Base-by-base conservation (phyloP, 2,888 invertebrate species). In the Crepidodera aurea region DNA sequence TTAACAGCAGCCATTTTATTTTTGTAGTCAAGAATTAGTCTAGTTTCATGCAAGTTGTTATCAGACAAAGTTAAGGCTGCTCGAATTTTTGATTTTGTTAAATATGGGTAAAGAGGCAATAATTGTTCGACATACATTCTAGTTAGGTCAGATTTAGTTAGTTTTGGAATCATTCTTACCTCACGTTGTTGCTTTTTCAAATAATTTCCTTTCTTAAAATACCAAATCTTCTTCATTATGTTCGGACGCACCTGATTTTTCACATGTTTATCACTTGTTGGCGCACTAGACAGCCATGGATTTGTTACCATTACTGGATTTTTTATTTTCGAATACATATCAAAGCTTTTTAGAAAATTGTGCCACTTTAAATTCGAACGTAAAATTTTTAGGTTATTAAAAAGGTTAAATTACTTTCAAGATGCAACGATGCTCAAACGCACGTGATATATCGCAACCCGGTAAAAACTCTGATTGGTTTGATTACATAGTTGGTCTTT, bases 21-120 rank as follows among this genome's bases (percentile, higher is more conserved):
- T 51, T 65, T 65, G 10, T 57, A 22, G 27, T 67, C 67, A 29
- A 67, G 60, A 1, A 67, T 6, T 34, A 67, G 29, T 2, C 62
- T 54, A 25, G 63, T 55, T 56, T 67, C 58, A 48, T 67, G 61
- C 55, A 67, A 13, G 27, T 67, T 62, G 53, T 67, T 67, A 13
- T 67, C 59, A 2, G 63, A 27, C 19, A 67, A 37, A 15, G 32
- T 22, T 44, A 67, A 29, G 0, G 65, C 67, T 7, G 65, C 65
- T 37, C 19, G 51, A 22, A 67, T 48, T 40, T 67, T 58, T 12
- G 63, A 51, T 61, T 60, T 65, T 7, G 39, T 62, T 6, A 67
- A 48, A 13, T 44, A 15, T 3, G 63, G 62, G 18, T 67, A 67
- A 13, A 61, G 34, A 8, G 67, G 65, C 8, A 12, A 6, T 3